Evolutionary conservation across 1,140 invertebrate species (phyloP).

Genomic region (Papilio machaon): DNA sequence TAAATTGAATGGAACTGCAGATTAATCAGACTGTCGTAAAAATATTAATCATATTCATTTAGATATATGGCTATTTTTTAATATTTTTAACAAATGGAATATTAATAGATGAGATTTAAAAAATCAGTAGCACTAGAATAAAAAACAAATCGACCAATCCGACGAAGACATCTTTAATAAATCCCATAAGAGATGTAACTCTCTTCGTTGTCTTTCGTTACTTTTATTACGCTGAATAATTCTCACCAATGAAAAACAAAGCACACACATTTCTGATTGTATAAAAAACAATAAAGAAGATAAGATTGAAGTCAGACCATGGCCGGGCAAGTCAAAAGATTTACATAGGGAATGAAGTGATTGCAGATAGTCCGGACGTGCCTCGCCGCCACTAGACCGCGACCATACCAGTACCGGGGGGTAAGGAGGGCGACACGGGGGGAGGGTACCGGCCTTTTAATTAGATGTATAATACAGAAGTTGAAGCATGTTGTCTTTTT

Average conservation of each 20-base stretch:
- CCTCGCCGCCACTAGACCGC: slow-evolving; percentile 45
- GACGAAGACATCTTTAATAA: neutral
- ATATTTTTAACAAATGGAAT: neutral
- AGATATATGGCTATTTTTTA: neutral
- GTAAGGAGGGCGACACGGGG: slow-evolving; percentile 22
- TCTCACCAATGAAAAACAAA: neutral
- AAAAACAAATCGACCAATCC: neutral
- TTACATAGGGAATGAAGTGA: slow-evolving; percentile 37
- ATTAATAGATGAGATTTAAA: no score
- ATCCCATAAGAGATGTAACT: neutral
- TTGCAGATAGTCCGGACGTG: slow-evolving; percentile 35
- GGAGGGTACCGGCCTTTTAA: neutral
- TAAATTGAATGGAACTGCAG: neutral
- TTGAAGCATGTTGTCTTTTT: neutral
- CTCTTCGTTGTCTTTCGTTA: neutral
- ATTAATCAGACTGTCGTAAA: neutral
- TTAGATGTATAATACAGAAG: slow-evolving; percentile 16
- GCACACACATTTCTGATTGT: neutral
- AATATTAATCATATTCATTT: neutral
- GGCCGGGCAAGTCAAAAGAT: slow-evolving; percentile 24
- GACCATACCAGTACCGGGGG: slow-evolving; percentile 46
- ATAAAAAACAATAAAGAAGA: neutral
- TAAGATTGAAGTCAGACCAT: neutral
- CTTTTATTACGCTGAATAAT: neutral
- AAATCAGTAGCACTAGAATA: neutral